Evolutionary conservation across 2,888 invertebrate genomes (phyloP), one percentile per base, ranked within the genome.

Genomic region (Lathronympha strigana): DNA sequence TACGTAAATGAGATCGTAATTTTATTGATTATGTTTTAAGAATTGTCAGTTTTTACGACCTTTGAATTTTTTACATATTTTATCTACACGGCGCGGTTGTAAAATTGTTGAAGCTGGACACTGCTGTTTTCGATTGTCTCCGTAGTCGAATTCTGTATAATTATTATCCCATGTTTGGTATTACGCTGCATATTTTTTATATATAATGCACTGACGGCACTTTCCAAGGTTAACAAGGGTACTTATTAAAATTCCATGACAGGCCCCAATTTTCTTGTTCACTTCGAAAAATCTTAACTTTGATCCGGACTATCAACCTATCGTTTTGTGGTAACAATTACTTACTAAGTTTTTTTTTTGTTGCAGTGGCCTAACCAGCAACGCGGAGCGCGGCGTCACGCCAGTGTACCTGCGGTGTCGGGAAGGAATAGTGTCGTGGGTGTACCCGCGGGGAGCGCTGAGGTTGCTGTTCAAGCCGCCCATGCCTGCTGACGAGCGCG

Each of bases 391-490:
- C 61, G 95, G 95, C 2, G 95, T 96, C 54, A 95, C 95, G 38
- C 96, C 96, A 0, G 95, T 96, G 38, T 96, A 96, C 86, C 93
- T 96, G 55, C 93, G 96, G 28, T 96, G 96, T 77, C 92, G 95
- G 19, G 94, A 95, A 67, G 96, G 96, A 25, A 87, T 90, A 19
- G 93, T 96, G 11, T 92, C 93, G n/a, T 96, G 96, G 96, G 84
- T 94, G 73, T 96, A 96, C 81, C 96, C 96, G 0, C 93, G 94
- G 6, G 96, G 95, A 0, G 96, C 96, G 0, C 87, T 96, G 17
- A 87, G 96, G 21, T 92, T 96, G 53, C 92, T 95, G 47, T 93
- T 96, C 69, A 88, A 93, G 55, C 92, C 94, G 36, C 93, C 94
- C 38, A 85, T 94, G 72, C 94, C 94, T 9, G 89, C 90, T 23